Percentiles rank a stretch among this genome's conserved stretches.
These are phyloP conservation scores for Sinocyclocheilus grahami DNA, from an alignment of 2,113 vertebrate species.

Conservation along the genomic window DNA sequence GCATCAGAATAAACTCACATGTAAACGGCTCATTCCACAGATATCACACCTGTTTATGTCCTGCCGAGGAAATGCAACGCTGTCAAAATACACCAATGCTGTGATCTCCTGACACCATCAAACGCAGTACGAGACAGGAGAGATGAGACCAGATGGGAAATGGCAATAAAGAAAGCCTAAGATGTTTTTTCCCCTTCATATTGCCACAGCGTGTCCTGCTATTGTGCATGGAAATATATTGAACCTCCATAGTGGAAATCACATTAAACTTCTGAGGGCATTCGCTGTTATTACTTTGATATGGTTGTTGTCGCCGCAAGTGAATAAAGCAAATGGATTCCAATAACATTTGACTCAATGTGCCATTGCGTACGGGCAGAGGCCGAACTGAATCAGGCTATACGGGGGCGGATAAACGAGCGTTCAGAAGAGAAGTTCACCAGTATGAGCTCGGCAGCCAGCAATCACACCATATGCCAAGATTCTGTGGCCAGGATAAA, in stretches of 20 bases:
- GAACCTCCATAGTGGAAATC: conserved; percentile 43
- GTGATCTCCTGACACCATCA: conserved; percentile 33
- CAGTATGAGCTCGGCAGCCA: conserved; percentile 14
- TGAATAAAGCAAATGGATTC: conserved; percentile 46
- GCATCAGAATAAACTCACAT: conserved; percentile 31
- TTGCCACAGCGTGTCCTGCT: not conserved
- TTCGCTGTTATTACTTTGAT: conserved; percentile 43
- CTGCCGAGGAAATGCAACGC: conserved; percentile 29
- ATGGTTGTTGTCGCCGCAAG: conserved; percentile 33
- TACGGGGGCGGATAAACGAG: not conserved
- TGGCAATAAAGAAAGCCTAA: conserved; percentile 11
- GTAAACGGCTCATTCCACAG: conserved; percentile 41
- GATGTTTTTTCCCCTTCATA: not conserved
- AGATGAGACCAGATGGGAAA: not conserved
- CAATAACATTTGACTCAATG: conserved; percentile 33
- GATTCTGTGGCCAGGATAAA: conserved; percentile 10
- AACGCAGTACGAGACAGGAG: not conserved
- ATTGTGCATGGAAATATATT: conserved; percentile 40
- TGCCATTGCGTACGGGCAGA: not conserved
- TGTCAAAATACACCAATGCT: conserved; percentile 36
- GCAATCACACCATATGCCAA: conserved; percentile 23
- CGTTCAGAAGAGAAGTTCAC: conserved; percentile 14
- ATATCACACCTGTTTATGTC: conserved; percentile 44
- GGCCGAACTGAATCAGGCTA: conserved; percentile 27
- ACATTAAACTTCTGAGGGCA: conserved; percentile 38